Conservation (phyloP, 2,797 vertebrate species). For the Microcaecilia unicolor region DNA sequence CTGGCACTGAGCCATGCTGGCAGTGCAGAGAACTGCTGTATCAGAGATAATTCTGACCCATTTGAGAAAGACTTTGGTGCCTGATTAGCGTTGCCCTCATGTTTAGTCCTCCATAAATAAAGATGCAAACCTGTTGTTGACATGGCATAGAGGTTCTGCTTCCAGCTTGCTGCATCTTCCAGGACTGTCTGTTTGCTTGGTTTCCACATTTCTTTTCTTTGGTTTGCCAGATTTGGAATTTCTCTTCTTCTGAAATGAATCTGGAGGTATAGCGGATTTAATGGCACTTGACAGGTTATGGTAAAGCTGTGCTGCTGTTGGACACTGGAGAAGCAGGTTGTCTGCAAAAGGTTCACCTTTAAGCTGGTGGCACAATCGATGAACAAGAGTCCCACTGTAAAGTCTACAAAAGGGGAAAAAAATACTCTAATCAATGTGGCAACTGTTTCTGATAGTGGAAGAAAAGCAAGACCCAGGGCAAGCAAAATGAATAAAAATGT, state of each 20-base stretch:
- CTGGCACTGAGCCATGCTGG: too few relatives aligned
- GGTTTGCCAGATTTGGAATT: constrained; percentile 14
- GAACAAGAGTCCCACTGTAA: constrained; percentile 61
- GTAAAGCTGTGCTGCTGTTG: constrained; percentile 38
- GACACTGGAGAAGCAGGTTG: constrained; percentile 30
- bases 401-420: too few relatives aligned
- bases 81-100: neutral
- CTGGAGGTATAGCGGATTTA: constrained; percentile 22
- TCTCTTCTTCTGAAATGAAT: constrained; percentile 31
- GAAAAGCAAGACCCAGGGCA: too few relatives aligned
- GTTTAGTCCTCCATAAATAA: constrained; percentile 30
- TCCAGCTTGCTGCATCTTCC: neutral
- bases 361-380: constrained; percentile 47
- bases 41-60: too few relatives aligned
- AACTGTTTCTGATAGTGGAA: too few relatives aligned
- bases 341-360: constrained; percentile 22
- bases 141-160: neutral
- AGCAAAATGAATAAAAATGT: too few relatives aligned
- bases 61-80: neutral
- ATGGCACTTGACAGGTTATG: constrained; percentile 29
- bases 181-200: neutral
- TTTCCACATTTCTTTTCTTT: constrained; percentile 19
- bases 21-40: too few relatives aligned
- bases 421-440: too few relatives aligned
- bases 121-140: constrained; percentile 36